phyloP scores from a whole-genome alignment of 2,113 vertebrate species.

The Hiodon alosoides region DNA sequence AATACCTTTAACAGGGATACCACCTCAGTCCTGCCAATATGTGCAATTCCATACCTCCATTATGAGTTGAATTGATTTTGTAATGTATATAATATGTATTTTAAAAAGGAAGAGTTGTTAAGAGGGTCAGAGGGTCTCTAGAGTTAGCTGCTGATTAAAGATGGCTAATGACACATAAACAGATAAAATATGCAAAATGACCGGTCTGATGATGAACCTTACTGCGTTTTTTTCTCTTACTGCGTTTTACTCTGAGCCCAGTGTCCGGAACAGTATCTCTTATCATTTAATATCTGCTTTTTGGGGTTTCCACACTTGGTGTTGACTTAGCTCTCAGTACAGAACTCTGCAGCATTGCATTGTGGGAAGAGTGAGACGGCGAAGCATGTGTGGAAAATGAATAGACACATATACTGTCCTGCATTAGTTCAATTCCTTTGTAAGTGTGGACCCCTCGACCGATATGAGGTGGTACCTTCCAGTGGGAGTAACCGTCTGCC shows the following conservation, averaged over 20 bases:
- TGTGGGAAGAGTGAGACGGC: conserved; percentile 14
- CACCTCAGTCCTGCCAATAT: conserved; percentile 8
- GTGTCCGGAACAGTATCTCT: no score
- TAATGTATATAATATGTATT: conserved; percentile 21
- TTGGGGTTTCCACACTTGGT: not conserved
- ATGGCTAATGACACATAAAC: conserved; percentile 29
- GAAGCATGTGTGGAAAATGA: not conserved
- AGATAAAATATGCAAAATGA: conserved; percentile 58
- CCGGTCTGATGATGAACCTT: conserved; percentile 30
- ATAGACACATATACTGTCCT: not conserved
- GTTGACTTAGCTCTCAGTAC: not conserved
- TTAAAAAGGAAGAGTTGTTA: conserved; percentile 21
- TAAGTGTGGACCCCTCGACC: not conserved
- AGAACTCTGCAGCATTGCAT: conserved; percentile 15
- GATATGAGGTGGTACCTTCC: conserved; percentile 7
- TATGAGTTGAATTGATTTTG: conserved; percentile 4
- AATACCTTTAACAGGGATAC: conserved; percentile 4
- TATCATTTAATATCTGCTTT: no score
- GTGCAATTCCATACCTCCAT: conserved; percentile 25
- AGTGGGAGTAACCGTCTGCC: not conserved
- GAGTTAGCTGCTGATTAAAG: conserved; percentile 29
- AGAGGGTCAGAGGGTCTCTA: conserved; percentile 25
- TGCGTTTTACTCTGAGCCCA: conserved; percentile 3
- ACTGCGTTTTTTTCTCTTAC: conserved; percentile 30
- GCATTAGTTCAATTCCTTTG: not conserved